phyloP scores from a whole-genome alignment of 2,113 vertebrate species.

The Chaetorhynchus papuensis region DNA sequence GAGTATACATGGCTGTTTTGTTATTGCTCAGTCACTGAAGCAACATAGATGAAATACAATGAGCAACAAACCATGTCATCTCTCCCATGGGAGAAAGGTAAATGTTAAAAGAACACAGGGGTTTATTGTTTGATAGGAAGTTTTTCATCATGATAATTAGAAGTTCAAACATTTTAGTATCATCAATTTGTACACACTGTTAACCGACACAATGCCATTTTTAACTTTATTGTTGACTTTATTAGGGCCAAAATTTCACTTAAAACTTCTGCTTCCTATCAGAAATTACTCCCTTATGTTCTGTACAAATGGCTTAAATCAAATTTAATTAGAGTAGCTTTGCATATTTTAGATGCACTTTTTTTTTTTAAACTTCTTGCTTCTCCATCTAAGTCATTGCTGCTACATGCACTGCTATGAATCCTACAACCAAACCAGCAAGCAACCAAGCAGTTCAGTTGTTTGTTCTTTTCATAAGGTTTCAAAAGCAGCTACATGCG shows the following conservation, averaged over 20 bases:
- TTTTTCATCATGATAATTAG: conserved; percentile 60
- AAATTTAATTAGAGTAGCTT: neutral
- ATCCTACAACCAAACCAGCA: neutral
- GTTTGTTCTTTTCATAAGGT: neutral
- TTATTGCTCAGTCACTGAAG: conserved; percentile 40
- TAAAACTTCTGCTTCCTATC: neutral
- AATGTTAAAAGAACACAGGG: conserved; percentile 49
- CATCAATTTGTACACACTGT: conserved; percentile 43
- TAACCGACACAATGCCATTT: neutral
- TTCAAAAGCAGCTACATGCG: neutral
- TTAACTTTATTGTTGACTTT: conserved; percentile 30
- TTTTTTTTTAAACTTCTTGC: neutral
- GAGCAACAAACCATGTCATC: conserved; percentile 57
- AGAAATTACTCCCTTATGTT: conserved; percentile 6
- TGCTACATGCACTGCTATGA: neutral
- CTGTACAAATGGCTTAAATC: neutral
- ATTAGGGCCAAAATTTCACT: neutral
- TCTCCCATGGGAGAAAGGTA: conserved; percentile 52
- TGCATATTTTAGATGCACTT: neutral
- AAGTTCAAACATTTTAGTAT: conserved; percentile 42
- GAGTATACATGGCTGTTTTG: neutral
- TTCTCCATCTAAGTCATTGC: neutral
- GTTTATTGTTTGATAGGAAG: conserved; percentile 50
- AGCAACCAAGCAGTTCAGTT: neutral
- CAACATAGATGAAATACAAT: conserved; percentile 41